Conservation (phyloP, 2,888 invertebrate species). For the Lasioglossum pauxillum region DNA sequence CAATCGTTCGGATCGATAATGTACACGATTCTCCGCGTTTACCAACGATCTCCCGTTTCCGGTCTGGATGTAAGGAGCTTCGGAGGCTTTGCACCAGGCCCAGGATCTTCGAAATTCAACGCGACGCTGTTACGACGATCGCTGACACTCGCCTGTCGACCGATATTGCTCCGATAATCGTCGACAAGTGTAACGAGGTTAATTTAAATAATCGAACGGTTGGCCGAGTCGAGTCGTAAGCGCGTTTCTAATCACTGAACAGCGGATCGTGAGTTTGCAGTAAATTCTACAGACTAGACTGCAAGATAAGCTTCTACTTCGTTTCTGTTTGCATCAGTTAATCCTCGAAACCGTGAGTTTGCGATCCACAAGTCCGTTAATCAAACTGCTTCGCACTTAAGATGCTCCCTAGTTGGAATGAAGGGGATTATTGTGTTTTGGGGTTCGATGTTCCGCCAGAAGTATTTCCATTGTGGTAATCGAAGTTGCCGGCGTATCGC, state of each 20-base stretch:
- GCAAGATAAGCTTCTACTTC: not conserved
- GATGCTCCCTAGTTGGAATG: not conserved
- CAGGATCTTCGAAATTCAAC: not conserved
- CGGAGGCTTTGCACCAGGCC: not conserved
- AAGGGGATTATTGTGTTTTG: not conserved
- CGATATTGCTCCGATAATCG: constrained; percentile 43
- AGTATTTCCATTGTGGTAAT: too few relatives aligned
- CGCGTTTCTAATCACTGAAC: not conserved
- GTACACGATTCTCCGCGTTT: not conserved
- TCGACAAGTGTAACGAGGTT: constrained; percentile 45
- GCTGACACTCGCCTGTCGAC: not conserved
- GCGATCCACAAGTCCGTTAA: not conserved
- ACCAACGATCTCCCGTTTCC: constrained; percentile 24
- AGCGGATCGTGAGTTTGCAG: not conserved
- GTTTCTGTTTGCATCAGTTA: not conserved
- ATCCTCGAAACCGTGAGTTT: not conserved
- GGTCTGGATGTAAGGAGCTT: constrained; percentile 14
- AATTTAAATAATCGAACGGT: constrained; percentile 54
- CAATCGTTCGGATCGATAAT: constrained; percentile 33
- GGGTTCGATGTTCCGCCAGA: too few relatives aligned
- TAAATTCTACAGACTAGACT: not conserved
- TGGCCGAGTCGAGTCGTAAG: constrained; percentile 5
- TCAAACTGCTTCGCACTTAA: not conserved
- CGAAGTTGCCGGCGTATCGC: not conserved
- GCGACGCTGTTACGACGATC: not conserved